Conservation (phyloP, 2,797 vertebrate species). For the Tragopan temminckii region DNA sequence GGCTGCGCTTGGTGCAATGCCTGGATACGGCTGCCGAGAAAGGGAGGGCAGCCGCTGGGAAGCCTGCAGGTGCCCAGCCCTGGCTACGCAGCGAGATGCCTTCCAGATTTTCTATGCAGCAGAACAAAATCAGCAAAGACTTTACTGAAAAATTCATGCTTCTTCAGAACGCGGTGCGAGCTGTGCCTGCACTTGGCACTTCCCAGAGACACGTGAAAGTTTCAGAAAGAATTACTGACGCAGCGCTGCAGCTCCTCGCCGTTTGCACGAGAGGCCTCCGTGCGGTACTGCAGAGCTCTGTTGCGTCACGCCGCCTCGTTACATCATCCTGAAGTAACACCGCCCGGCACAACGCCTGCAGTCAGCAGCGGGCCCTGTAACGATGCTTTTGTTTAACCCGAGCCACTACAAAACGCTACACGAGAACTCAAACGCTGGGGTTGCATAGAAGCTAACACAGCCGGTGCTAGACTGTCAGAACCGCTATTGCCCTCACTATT, state of each 20-base stretch:
- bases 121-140: not conserved
- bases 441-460: not conserved
- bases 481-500: accelerated
- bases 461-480: not conserved
- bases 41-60: not conserved
- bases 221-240: not conserved
- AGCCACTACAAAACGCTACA: not conserved
- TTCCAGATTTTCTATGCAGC: not conserved
- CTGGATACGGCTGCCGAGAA: accelerated
- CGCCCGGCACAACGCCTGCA: not conserved
- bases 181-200: not conserved
- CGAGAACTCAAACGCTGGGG: not conserved
- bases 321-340: not conserved
- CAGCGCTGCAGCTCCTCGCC: not conserved
- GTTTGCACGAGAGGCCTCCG: not conserved
- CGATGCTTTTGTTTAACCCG: not conserved
- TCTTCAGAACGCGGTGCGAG: not conserved
- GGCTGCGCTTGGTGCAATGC: accelerated
- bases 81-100: not conserved
- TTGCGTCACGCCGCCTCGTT: not conserved
- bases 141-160: not conserved
- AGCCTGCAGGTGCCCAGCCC: not conserved
- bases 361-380: not conserved
- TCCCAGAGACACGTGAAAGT: not conserved
- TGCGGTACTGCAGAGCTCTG: not conserved